Evolutionary conservation across 2,888 invertebrate genomes (phyloP).

Genomic region (Pterostichus madidus): DNA sequence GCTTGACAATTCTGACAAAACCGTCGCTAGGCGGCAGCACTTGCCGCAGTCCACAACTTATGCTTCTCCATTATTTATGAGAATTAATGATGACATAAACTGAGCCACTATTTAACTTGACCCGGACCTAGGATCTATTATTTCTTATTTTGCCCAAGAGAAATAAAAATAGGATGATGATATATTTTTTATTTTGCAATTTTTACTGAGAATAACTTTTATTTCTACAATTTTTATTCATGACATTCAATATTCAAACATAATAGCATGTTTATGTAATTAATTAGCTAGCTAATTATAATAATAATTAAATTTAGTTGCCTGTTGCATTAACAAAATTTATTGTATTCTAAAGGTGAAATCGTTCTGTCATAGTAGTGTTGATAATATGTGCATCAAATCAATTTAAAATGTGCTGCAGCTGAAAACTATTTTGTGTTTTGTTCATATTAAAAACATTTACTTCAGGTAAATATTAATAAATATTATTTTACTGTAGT

Average conservation of each 20-base stretch:
- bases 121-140: no score
- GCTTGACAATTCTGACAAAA: no score
- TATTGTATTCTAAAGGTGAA: no score
- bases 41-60: not conserved
- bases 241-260: not conserved
- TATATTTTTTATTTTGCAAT: not conserved
- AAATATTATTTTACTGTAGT: not conserved
- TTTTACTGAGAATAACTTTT: not conserved
- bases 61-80: constrained; percentile 2
- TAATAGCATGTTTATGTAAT: not conserved
- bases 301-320: not conserved
- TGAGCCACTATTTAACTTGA: not conserved
- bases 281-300: not conserved
- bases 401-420: no score
- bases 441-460: not conserved
- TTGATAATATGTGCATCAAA: no score
- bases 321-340: not conserved
- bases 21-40: not conserved
- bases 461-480: not conserved
- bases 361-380: not conserved
- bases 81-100: constrained; percentile 7
- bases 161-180: not conserved
- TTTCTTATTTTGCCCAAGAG: no score
- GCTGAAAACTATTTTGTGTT: not conserved
- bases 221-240: not conserved